These are phyloP conservation scores for Porites evermanni DNA, from an alignment of 92 coral and sea anemone species.

Conservation along the genomic window DNA sequence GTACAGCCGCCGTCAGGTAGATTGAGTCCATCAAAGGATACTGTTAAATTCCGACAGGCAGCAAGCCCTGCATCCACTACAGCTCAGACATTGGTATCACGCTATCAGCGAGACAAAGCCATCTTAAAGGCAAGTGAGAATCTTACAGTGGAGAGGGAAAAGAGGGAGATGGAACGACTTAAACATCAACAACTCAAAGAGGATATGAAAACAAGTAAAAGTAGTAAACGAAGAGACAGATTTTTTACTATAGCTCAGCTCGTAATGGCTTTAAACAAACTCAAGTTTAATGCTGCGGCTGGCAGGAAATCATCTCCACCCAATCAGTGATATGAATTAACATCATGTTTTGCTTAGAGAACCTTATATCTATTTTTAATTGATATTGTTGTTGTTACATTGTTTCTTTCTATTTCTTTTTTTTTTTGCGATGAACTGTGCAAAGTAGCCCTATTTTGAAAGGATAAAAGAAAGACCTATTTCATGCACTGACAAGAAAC, in stretches of 20 bases:
- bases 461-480: too few species aligned
- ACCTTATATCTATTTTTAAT: too few species aligned
- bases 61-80: conserved; percentile 25
- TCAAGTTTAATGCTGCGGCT: neutral
- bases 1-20: neutral
- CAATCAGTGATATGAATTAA: neutral
- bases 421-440: too few species aligned
- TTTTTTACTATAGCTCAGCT: conserved; percentile 1
- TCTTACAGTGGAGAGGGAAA: neutral
- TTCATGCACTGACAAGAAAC: too few species aligned
- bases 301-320: neutral
- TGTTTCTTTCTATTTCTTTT: too few species aligned
- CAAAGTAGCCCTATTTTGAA: too few species aligned
- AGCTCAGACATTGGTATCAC: conserved; percentile 27
- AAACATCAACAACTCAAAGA: neutral
- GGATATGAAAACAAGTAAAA: neutral
- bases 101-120: conserved; percentile 31
- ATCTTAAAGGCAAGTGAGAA: conserved; percentile 29
- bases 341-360: too few species aligned
- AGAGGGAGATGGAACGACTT: neutral
- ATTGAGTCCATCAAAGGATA: conserved; percentile 54
- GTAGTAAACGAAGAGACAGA: neutral
- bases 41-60: conserved; percentile 39
- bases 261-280: conserved; percentile 1
- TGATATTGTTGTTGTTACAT: too few species aligned